Base-by-base conservation (phyloP, 2,888 invertebrate genomes). In the Frankliniella fusca region DNA sequence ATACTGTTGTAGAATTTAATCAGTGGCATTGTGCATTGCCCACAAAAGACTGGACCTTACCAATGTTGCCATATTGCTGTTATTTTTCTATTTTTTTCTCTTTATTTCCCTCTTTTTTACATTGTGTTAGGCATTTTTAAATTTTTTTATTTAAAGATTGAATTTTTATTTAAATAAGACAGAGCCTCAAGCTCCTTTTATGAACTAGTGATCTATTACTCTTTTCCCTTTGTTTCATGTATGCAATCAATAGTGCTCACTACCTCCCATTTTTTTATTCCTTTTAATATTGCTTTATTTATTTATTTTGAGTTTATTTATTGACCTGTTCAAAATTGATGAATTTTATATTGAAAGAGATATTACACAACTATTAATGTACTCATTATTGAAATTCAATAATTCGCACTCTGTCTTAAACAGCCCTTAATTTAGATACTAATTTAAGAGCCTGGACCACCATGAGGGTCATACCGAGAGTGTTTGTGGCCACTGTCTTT, bases 21-120 rank as follows among this genome's bases (percentile, higher is more conserved):
- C 23, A 20, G 61, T 61, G 61, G 61, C 61, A 61, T 15, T 61
- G 61, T 15, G 70, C 70, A 76, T 27, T 76, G 70, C 70, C 70
- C 70, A 27, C 12, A 9, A 27, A 76, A 76, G 70, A 76, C 70
- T 76, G 70, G 70, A 76, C 70, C 70, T 76, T 76, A 76, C 27
- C 70, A 76, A 76, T 76, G 70, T 76, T 76, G 70, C 70, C 70
- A 76, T 76, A 27, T 76, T 76, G 27, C 70, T 76, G 70, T 76
- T 76, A 76, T 76, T 76, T 76, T 76, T 76, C 70, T 23, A 76
- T 76, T 76, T 9, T 70, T 76, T 12, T 76, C 70, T 27, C 12
- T 76, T 76, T 76, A 8, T 70, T 70, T 23, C n/a, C n/a, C 38
- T 5, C 8, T 54, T 54, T 54, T 7, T 54, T 54, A 20, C 20